A percentile compares a stretch with the other conserved stretches of the same genome.
phyloP scores from a whole-genome alignment of 2,113 vertebrate genomes.

The Antechinus stuartii region DNA sequence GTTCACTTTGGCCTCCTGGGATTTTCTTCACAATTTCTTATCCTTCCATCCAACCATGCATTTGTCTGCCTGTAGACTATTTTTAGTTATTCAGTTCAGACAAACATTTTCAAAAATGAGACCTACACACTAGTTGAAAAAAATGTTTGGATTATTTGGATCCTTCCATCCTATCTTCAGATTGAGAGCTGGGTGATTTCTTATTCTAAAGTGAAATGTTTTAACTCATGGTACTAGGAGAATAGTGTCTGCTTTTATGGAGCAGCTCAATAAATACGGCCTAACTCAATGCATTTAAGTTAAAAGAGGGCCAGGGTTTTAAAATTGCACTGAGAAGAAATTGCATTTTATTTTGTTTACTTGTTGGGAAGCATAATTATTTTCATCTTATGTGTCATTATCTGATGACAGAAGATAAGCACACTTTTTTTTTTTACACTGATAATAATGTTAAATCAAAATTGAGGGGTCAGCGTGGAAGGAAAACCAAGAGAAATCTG shows the following conservation, averaged over 20 bases:
- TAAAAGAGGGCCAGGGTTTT: background rate
- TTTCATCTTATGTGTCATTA: background rate
- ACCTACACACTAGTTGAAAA: background rate
- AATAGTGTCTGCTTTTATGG: background rate
- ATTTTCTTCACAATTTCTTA: background rate
- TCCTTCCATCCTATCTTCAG: background rate
- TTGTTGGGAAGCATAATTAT: background rate
- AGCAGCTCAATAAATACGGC: background rate
- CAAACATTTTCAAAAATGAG: background rate
- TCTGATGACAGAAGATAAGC: background rate
- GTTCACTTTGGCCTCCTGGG: background rate
- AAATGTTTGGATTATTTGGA: background rate
- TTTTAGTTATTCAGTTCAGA: background rate
- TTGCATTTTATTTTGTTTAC: background rate
- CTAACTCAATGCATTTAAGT: background rate
- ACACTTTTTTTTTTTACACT: background rate
- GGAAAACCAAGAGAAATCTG: background rate
- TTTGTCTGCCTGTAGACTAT: fast-evolving
- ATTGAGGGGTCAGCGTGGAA: background rate
- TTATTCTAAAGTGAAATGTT: background rate
- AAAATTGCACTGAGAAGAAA: background rate
- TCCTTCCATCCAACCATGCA: background rate
- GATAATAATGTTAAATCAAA: background rate
- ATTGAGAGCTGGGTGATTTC: background rate
- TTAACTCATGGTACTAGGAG: background rate